Conservation (phyloP, 2,888 invertebrate species). For the Poecilus cupreus region DNA sequence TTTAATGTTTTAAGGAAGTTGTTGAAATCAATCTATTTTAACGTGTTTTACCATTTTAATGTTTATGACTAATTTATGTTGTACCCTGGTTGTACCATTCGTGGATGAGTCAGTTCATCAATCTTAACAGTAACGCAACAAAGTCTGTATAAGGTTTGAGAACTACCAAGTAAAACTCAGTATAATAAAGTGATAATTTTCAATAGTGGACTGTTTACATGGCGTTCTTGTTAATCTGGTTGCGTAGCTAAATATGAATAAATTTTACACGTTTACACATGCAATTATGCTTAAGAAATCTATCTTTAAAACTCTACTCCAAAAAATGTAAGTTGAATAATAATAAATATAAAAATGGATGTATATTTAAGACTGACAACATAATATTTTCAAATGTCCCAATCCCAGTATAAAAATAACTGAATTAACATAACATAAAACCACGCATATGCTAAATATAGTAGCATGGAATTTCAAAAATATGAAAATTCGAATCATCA, state of each 20-base stretch:
- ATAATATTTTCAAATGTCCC: no score
- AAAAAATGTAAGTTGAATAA: no score
- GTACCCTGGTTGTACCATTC: neutral
- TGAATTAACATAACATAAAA: neutral
- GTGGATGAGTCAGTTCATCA: neutral
- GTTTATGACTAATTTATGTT: conserved; percentile 1
- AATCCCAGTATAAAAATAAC: neutral
- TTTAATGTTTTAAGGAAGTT: conserved; percentile 2
- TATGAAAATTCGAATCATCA: neutral
- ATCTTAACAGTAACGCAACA: neutral
- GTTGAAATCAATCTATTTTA: neutral
- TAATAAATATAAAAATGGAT: no score
- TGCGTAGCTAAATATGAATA: neutral
- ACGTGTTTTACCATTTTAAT: conserved; percentile 3
- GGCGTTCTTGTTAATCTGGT: neutral
- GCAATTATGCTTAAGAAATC: no score
- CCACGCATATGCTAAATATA: neutral
- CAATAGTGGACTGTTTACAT: neutral
- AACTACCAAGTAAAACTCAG: neutral
- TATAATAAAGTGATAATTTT: neutral
- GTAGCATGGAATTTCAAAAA: conserved; percentile 22
- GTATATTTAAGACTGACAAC: no score
- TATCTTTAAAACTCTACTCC: no score
- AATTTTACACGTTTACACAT: no score
- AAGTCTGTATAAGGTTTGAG: neutral